Base-by-base conservation (phyloP, 92 coral and sea anemone species). In the Muricea muricata region DNA sequence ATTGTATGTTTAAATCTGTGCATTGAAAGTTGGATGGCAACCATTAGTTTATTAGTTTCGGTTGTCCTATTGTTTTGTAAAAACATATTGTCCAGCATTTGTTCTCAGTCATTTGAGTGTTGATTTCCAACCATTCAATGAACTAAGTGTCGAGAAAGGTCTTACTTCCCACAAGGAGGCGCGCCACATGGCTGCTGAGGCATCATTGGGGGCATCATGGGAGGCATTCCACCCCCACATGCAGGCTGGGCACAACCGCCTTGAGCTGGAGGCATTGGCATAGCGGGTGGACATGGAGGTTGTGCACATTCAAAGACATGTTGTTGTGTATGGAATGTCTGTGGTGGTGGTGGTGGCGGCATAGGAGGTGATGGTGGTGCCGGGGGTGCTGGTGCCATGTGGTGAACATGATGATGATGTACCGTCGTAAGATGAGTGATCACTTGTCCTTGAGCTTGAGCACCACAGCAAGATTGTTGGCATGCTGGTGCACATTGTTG, bases 241-340 rank as follows among this genome's bases (percentile, higher is more conserved):
- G 70, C 69, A 13, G 70, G 52, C 17, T 56, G 41, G 12, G 50
- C 83, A 58, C 83, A 78, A 17, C 70, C 65, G 6, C 83, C 83
- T 0, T 70, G 33, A 35, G 83, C 70, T 32, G 71, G 71, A 65
- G 57, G 56, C 56, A 12, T 41, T 7, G 83, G 83, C 58, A 26
- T 56, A 25, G 83, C 9, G 0, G 30, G 50, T 17, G 69, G 70
- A 34, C 83, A 78, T 33, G 83, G 83, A 28, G 83, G 70, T 40
- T 32, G 50, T 5, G 63, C 69, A 41, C 83, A 78, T 78, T 78
- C 83, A 78, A 78, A 78, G 18, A 78, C 47, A 41, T 78, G 83
- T 33, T 78, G 83, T 35, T 78, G 83, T 39, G 83, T 78, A 31
- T 78, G 83, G 83, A 78, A 78, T 14, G 83, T 78, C 83, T 78